These are phyloP conservation scores for Cardinalis cardinalis DNA, from an alignment of 2,113 vertebrate genomes.

Conservation along the genomic window DNA sequence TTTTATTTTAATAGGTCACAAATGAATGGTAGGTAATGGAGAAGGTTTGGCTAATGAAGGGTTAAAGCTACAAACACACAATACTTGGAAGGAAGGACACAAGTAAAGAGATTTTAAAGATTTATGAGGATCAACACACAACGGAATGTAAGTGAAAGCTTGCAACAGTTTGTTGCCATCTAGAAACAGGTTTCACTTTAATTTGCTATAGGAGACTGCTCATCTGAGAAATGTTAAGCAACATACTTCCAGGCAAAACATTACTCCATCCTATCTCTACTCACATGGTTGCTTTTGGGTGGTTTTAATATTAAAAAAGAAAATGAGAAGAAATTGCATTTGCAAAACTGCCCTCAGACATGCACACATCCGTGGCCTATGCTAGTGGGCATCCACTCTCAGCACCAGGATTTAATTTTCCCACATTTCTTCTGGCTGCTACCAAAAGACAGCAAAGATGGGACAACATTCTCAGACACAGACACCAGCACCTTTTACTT, in stretches of 20 bases:
- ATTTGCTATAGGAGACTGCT: slow-evolving; percentile 35
- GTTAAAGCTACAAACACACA: slow-evolving; percentile 6
- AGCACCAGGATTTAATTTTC: background rate
- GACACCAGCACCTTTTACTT: background rate
- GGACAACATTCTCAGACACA: background rate
- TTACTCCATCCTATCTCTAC: background rate
- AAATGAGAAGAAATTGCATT: background rate
- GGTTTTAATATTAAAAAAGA: slow-evolving; percentile 12
- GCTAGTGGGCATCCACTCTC: background rate
- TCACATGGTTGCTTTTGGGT: background rate
- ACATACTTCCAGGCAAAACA: background rate
- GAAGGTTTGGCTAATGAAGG: background rate
- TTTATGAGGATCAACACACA: background rate
- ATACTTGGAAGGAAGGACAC: background rate
- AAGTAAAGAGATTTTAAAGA: background rate
- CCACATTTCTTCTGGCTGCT: background rate
- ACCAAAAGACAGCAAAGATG: background rate
- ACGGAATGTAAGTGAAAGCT: background rate
- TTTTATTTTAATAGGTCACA: background rate
- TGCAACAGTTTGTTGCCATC: slow-evolving; percentile 12
- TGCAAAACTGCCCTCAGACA: slow-evolving; percentile 23
- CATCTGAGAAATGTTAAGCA: slow-evolving; percentile 34
- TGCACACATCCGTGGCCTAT: background rate
- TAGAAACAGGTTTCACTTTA: slow-evolving; percentile 22
- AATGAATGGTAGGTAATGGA: background rate